Conservation (phyloP, 1,140 invertebrate genomes). For the Penaeus japonicus region DNA sequence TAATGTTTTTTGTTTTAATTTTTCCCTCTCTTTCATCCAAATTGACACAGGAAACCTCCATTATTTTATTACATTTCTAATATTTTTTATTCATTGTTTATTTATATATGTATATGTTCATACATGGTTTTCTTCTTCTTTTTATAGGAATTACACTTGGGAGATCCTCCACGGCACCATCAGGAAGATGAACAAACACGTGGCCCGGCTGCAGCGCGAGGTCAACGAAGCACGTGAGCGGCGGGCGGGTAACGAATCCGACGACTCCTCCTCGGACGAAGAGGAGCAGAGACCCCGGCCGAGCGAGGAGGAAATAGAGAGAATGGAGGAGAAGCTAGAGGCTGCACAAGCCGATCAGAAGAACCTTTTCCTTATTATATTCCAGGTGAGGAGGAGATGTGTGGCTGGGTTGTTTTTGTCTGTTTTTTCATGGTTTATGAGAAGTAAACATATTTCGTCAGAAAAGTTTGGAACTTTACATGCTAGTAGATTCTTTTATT, state of each 20-base stretch:
- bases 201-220: slow-evolving; percentile 85
- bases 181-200: slow-evolving; percentile 95
- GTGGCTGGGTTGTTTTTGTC: background rate
- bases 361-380: slow-evolving; percentile 95
- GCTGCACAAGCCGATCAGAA: slow-evolving; percentile 95
- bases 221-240: slow-evolving; percentile 83
- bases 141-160: slow-evolving; percentile 86
- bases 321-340: slow-evolving; percentile 95
- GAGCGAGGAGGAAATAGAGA: slow-evolving; percentile 75
- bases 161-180: slow-evolving; percentile 96
- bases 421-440: background rate
- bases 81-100: background rate
- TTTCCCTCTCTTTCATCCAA: no score
- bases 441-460: background rate
- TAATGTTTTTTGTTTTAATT: no score
- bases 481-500: no score
- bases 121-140: background rate
- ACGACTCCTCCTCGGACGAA: slow-evolving; percentile 59
- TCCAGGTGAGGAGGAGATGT: slow-evolving; percentile 71
- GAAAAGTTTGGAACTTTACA: no score
- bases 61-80: background rate
- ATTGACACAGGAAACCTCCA: no score
- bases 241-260: slow-evolving; percentile 63
- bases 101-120: background rate
- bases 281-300: slow-evolving; percentile 65